A percentile compares a stretch with the other conserved stretches of the same genome.
These are phyloP conservation scores for Philotrypesis tridentata DNA, from an alignment of 1,140 invertebrate species.

Conservation along the genomic window DNA sequence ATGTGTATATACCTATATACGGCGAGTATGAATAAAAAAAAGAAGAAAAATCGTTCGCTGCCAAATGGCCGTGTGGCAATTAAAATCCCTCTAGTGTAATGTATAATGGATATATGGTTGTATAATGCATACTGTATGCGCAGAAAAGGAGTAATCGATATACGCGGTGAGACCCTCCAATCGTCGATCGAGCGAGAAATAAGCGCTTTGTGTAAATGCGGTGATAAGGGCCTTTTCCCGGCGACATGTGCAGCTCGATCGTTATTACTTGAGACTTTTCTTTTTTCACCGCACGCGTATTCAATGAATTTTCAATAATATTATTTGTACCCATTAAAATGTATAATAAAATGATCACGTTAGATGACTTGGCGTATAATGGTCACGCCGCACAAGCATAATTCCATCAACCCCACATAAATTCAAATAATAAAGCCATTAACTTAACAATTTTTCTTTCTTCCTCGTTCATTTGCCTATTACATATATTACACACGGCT, in stretches of 20 bases:
- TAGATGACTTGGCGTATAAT: too few relatives aligned
- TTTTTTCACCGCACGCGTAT: too few relatives aligned
- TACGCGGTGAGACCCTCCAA: constrained; percentile 13
- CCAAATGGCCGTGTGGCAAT: constrained; percentile 31
- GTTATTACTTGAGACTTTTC: neutral
- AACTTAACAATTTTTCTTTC: too few relatives aligned
- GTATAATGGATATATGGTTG: neutral
- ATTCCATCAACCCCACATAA: too few relatives aligned
- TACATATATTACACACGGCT: too few relatives aligned
- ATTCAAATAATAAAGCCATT: too few relatives aligned
- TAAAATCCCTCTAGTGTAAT: constrained; percentile 16
- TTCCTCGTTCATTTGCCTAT: too few relatives aligned
- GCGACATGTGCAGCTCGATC: neutral
- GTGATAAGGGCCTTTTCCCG: neutral
- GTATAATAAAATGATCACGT: too few relatives aligned
- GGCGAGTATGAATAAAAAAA: neutral
- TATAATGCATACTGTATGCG: neutral
- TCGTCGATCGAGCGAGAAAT: constrained; percentile 25
- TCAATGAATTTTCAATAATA: too few relatives aligned
- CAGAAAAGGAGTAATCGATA: constrained; percentile 30
- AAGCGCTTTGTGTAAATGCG: too few relatives aligned
- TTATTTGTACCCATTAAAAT: too few relatives aligned
- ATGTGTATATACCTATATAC: neutral
- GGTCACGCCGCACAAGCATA: too few relatives aligned
- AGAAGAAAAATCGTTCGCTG: constrained; percentile 20